Base-by-base conservation (phyloP, 2,797 vertebrate genomes). In the Pelochelys cantorii region DNA sequence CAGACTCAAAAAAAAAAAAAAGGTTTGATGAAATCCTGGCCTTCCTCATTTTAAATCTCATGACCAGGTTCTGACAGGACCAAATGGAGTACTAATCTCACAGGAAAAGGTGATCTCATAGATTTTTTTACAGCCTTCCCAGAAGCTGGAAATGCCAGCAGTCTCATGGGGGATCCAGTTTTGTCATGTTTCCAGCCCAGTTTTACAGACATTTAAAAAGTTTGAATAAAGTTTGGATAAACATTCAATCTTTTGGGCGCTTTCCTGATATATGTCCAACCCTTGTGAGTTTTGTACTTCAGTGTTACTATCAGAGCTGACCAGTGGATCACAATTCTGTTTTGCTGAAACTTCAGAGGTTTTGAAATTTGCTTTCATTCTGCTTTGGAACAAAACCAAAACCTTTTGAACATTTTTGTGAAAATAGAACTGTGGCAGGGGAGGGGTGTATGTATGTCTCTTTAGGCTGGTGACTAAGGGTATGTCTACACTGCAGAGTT, bases 211-310 rank as follows among this genome's bases (percentile, higher is more conserved):
- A 11, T 84, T 88, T 65, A 75, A 34, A 34, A 52, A 89, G 13
- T 13, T 90, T 37, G 91, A 93, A 48, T 75, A 78, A 62, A 87
- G 25, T 2, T 34, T 75, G 68, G 65, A 74, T 92, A 83, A 93
- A 84, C 4, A 89, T 31, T 10, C 31, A 48, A 80, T 7, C 7
- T 84, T 94, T 86, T 83, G 52, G 25, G 27, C 92, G 34, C 1
- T 83, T 89, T 93, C 93, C 84, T 90, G 65, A 90, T 93, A 27
- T 93, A 42, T 22, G 3, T 83, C 59, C 65, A 83, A 77, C 89
- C 27, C 5, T 27, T 93, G 25, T 23, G 56, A 82, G 3, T n/a
- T 42, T 80, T 86, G 22, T 2, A 29, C 9, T 79, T 86, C 60
- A 42, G 34, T 52, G 92, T 62, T 23, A 77, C 65, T 81, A 25